phyloP scores from a whole-genome alignment of 2,113 vertebrate genomes.

The Sphaerodactylus townsendi region DNA sequence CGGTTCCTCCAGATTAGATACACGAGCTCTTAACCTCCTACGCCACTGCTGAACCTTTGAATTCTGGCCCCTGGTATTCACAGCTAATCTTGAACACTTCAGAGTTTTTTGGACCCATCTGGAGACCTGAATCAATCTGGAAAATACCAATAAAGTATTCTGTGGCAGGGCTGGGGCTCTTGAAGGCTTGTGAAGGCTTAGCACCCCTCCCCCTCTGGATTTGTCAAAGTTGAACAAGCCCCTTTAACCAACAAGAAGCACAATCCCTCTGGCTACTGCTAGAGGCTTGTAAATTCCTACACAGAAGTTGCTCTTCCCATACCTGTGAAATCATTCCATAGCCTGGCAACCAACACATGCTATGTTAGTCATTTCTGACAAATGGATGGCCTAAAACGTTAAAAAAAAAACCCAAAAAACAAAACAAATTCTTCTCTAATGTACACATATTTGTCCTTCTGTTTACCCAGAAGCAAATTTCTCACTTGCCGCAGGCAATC shows the following conservation, averaged over 20 bases:
- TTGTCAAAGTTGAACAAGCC: background rate
- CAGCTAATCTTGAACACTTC: too few species aligned
- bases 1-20: too few species aligned
- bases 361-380: background rate
- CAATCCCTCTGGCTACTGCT: background rate
- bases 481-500: background rate
- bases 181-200: background rate
- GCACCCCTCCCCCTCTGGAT: background rate
- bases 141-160: too few species aligned
- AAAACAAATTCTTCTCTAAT: too few species aligned
- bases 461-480: background rate
- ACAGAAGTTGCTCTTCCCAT: too few species aligned
- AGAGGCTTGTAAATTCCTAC: background rate
- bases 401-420: too few species aligned
- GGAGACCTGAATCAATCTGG: too few species aligned
- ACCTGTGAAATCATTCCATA: background rate
- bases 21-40: too few species aligned
- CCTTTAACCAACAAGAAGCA: background rate
- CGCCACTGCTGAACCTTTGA: too few species aligned
- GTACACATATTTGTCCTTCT: too few species aligned
- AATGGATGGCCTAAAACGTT: background rate
- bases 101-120: too few species aligned
- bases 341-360: background rate
- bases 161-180: background rate
- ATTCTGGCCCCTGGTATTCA: too few species aligned